These are phyloP conservation scores for Scolopax bukidnonensis DNA, from an alignment of 2,797 vertebrate genomes.

Conservation along the genomic window DNA sequence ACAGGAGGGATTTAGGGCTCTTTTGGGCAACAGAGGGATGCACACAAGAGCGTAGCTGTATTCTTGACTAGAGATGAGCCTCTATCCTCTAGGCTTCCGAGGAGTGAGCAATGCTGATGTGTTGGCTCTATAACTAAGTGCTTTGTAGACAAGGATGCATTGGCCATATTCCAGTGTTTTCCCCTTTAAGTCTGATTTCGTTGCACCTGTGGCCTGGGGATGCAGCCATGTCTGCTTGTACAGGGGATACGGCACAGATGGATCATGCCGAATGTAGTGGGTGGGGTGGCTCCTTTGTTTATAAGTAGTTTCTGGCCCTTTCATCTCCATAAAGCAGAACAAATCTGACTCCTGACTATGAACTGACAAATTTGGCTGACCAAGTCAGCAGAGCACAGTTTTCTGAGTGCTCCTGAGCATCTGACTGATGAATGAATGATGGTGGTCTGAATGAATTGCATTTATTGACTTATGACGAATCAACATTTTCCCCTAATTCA, in stretches of 20 bases:
- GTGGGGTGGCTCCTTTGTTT: neutral
- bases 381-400: neutral
- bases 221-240: neutral
- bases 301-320: neutral
- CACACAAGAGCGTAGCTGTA: neutral
- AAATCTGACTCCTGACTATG: slow-evolving; percentile 8
- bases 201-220: neutral
- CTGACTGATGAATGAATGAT: neutral
- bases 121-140: neutral
- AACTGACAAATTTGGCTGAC: neutral
- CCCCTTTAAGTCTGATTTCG: neutral
- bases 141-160: neutral
- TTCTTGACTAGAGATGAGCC: neutral
- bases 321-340: slow-evolving; percentile 23
- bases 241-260: neutral
- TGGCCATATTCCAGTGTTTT: neutral
- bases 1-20: neutral
- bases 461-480: neutral
- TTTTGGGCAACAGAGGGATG: neutral
- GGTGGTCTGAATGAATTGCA: neutral
- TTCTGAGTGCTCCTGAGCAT: neutral
- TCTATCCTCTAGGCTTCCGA: neutral
- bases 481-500: neutral
- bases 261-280: neutral
- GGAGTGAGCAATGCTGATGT: neutral